Percentiles rank a stretch among this genome's conserved stretches.
Evolutionary conservation across 1,140 invertebrate species (phyloP).

Genomic region (Sogatella furcifera): DNA sequence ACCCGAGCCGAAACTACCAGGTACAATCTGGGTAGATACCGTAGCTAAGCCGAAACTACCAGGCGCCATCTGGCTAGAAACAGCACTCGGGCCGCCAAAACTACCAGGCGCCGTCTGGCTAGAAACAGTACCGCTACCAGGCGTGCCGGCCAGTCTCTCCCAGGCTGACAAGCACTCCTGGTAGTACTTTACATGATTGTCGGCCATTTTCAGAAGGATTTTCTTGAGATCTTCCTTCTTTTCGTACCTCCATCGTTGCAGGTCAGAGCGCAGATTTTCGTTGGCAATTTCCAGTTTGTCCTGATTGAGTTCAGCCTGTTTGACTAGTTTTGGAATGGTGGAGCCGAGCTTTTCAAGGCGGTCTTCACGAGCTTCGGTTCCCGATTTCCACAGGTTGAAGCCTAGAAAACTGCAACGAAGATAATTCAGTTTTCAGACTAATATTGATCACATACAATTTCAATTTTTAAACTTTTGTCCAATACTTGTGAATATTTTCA

Average conservation of each 20-base stretch:
- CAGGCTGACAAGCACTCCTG: constrained; percentile 32
- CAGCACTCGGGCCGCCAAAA: no score
- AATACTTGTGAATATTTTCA: no score
- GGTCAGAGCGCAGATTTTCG: constrained; percentile 56
- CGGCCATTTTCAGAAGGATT: constrained; percentile 50
- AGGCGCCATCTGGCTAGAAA: no score
- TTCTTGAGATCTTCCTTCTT: constrained; percentile 56
- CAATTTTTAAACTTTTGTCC: no score
- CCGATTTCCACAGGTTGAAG: neutral
- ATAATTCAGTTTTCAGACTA: no score
- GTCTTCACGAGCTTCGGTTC: neutral
- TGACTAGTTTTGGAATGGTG: neutral
- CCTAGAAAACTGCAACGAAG: neutral
- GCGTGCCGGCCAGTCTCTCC: no score
- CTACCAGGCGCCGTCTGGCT: no score
- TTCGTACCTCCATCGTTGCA: constrained; percentile 58
- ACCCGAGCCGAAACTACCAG: no score
- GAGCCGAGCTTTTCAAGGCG: neutral
- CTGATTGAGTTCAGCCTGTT: constrained; percentile 28
- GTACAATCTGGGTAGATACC: no score
- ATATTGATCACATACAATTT: no score
- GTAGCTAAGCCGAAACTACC: no score
- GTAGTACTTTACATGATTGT: constrained; percentile 57
- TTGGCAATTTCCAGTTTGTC: constrained; percentile 60
- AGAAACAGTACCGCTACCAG: no score